These are phyloP conservation scores for Heliconius aoede DNA, from an alignment of 2,888 invertebrate species.

Conservation along the genomic window DNA sequence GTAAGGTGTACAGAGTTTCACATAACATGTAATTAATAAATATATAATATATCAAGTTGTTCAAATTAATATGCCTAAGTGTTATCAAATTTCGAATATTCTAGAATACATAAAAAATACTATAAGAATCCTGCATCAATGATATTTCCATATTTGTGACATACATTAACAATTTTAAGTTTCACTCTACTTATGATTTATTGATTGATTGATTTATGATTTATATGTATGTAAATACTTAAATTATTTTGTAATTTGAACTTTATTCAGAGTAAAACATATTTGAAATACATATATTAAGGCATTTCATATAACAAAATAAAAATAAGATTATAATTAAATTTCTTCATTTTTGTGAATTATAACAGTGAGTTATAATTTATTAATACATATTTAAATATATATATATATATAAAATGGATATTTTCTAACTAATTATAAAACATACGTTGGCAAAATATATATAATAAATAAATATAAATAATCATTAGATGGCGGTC, in stretches of 20 bases:
- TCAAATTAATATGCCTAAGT: too few species aligned
- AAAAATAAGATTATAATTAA: too few species aligned
- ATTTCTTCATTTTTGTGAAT: neutral
- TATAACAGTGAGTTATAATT: too few species aligned
- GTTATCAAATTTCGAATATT: too few species aligned
- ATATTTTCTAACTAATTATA: neutral
- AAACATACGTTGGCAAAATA: neutral
- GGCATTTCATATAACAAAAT: slow-evolving; percentile 3
- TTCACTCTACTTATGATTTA: slow-evolving; percentile 25
- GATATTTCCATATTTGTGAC: slow-evolving; percentile 8
- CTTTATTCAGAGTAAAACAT: slow-evolving; percentile 21
- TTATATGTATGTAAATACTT: slow-evolving; percentile 30
- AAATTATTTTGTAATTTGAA: slow-evolving; percentile 38
- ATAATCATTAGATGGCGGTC: neutral
- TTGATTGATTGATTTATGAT: too few species aligned
- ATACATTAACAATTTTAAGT: slow-evolving; percentile 2
- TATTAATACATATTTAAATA: too few species aligned
- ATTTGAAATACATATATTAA: slow-evolving; percentile 13
- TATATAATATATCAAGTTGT: too few species aligned
- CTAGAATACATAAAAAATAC: too few species aligned
- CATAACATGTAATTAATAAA: too few species aligned
- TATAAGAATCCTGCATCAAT: slow-evolving; percentile 17
- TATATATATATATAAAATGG: too few species aligned
- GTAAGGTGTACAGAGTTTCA: too few species aligned
- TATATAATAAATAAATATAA: neutral